Base-by-base conservation (phyloP, 2,113 vertebrate species). In the Motacilla tschutschensis region DNA sequence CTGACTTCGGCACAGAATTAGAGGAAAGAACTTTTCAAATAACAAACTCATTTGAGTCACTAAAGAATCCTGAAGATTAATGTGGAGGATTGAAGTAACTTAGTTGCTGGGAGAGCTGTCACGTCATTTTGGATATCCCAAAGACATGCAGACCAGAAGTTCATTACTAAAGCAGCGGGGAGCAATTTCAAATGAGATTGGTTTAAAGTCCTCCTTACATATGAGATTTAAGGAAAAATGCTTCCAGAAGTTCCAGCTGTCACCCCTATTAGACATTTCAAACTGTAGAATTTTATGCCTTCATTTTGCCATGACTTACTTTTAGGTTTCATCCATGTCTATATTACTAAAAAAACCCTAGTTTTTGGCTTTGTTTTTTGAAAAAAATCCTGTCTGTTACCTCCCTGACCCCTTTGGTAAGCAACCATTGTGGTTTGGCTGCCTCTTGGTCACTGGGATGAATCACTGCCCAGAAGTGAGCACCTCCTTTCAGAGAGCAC, bases 381-480 rank as follows among this genome's bases (percentile, higher is more conserved):
- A 9, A 11, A 6, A 58, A 89, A 89, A 38, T 88, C 72, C 65
- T 82, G 84, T 92, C 62, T 81, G 57, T 88, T 84, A 91, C 75
- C 64, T 92, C 57, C 26, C 17, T 86, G 81, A 93, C 84, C 84
- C 69, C 38, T 85, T 91, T 88, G 60, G 60, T 87, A 82, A 86
- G 63, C 77, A 82, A 63, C 75, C 79, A 51, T 31, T 92, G 86
- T 93, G 92, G 90, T 88, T 94, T 92, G 90, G 84, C 84, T 91
- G 88, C 41, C 33, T 84, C 36, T 51, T 69, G 71, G 86, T 70
- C 67, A 12, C 36, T 66, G 67, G 64, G 48, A 81, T 91, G 93
- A 93, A 79, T 93, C 85, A 93, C 54, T 41, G 20, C 70, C 63
- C 89, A 66, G 62, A 69, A 80, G 48, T 53, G 53, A 87, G 76